Evolutionary conservation across 2,888 invertebrate species (phyloP).

Genomic region (Pantelozetes paolii): DNA sequence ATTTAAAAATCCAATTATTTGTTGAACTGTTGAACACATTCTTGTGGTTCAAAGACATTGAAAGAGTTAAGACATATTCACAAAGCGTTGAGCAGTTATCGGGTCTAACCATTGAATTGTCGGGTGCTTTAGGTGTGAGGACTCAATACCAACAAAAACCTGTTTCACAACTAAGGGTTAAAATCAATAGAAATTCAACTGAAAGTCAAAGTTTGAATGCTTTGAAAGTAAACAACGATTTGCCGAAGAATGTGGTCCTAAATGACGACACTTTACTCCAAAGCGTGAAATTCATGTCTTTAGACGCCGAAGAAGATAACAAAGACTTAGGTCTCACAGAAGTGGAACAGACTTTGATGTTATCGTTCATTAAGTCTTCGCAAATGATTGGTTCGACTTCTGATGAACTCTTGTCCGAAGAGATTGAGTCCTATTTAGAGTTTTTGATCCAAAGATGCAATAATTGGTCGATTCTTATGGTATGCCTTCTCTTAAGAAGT

Average conservation of each 20-base stretch:
- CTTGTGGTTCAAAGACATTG: constrained; percentile 67
- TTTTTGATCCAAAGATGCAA: constrained; percentile 62
- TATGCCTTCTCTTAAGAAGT: constrained; percentile 70
- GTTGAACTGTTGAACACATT: constrained; percentile 29
- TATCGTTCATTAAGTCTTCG: constrained; percentile 67
- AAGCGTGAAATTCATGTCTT: constrained; percentile 66
- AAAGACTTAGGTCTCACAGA: constrained; percentile 59
- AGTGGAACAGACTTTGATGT: constrained; percentile 71
- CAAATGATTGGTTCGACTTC: constrained; percentile 61
- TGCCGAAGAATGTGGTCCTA: constrained; percentile 61
- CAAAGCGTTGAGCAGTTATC: constrained; percentile 62
- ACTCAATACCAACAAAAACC: constrained; percentile 80
- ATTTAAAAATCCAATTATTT: constrained; percentile 33
- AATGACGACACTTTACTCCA: constrained; percentile 84
- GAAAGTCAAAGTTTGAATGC: not conserved
- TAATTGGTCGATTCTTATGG: constrained; percentile 71
- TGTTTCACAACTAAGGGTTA: constrained; percentile 74
- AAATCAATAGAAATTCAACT: constrained; percentile 58
- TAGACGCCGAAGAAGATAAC: constrained; percentile 53
- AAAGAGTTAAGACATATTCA: constrained; percentile 66
- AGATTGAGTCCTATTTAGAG: constrained; percentile 70
- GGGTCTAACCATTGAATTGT: constrained; percentile 65
- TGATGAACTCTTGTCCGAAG: constrained; percentile 74
- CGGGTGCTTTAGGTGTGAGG: constrained; percentile 78
- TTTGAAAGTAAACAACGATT: not conserved